A percentile compares a stretch with the other conserved stretches of the same genome.
phyloP scores from a whole-genome alignment of 2,797 vertebrate genomes.

The Coranthus polyacanthus region DNA sequence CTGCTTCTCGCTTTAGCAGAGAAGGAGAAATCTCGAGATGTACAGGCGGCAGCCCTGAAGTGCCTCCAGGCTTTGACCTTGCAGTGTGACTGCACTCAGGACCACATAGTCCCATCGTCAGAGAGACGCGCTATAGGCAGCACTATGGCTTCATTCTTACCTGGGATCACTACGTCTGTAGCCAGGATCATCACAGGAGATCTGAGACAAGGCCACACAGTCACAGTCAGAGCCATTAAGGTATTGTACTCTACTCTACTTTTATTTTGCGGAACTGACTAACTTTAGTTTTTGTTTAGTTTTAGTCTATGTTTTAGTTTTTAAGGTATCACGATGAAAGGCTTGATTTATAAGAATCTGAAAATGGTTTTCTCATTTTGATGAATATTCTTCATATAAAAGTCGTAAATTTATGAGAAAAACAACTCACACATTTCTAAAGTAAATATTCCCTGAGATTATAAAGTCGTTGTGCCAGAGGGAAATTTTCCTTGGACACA shows the following conservation, averaged over 20 bases:
- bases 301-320: too few species aligned
- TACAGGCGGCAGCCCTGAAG: slow-evolving; percentile 88
- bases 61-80: slow-evolving; percentile 88
- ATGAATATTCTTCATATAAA: too few species aligned
- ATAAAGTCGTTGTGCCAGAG: too few species aligned
- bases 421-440: too few species aligned
- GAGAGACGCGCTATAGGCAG: slow-evolving; percentile 78
- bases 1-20: slow-evolving; percentile 90
- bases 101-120: slow-evolving; percentile 70
- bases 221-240: slow-evolving; percentile 86
- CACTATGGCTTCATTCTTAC: slow-evolving; percentile 93
- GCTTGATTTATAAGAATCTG: too few species aligned
- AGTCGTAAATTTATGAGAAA: too few species aligned
- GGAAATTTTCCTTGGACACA: too few species aligned
- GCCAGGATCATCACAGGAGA: slow-evolving; percentile 90
- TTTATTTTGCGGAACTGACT: too few species aligned
- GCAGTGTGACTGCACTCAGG: slow-evolving; percentile 89
- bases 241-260: slow-evolving; percentile 47
- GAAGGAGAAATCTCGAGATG: slow-evolving; percentile 87
- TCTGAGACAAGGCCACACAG: slow-evolving; percentile 89
- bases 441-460: too few species aligned
- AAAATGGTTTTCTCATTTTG: too few species aligned
- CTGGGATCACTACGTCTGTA: slow-evolving; percentile 87
- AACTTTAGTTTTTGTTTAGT: too few species aligned
- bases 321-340: too few species aligned